These are phyloP conservation scores for Aegithalos caudatus DNA, from an alignment of 2,113 vertebrate genomes.

Conservation along the genomic window DNA sequence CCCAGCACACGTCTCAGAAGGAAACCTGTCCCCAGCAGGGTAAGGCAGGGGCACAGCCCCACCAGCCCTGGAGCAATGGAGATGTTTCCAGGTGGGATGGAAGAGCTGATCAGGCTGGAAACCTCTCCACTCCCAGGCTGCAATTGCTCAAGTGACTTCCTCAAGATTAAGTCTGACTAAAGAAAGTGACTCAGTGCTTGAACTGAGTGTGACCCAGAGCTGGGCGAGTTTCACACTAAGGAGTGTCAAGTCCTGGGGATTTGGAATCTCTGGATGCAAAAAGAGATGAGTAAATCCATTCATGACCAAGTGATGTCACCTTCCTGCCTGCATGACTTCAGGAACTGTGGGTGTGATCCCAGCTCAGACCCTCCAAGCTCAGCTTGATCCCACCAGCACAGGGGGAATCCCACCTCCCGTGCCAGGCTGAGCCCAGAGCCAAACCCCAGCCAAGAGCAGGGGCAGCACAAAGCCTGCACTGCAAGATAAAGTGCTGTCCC, in stretches of 20 bases:
- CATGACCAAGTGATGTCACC: neutral
- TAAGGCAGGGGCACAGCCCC: neutral
- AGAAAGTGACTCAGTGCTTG: neutral
- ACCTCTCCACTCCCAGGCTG: neutral
- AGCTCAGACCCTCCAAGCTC: neutral
- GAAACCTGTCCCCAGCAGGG: neutral
- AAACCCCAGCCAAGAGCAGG: neutral
- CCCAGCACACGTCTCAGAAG: neutral
- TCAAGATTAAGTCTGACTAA: neutral
- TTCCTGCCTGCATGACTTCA: neutral
- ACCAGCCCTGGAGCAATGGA: neutral
- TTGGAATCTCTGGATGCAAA: neutral
- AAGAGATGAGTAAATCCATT: neutral
- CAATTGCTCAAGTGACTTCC: neutral
- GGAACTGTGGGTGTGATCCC: neutral
- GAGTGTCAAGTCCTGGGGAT: neutral
- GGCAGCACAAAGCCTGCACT: accelerated
- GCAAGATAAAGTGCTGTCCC: neutral
- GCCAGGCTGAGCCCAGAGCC: neutral
- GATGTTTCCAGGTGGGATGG: neutral
- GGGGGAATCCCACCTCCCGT: too few species aligned
- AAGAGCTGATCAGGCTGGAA: neutral
- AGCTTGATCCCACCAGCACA: neutral
- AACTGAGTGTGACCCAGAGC: neutral
- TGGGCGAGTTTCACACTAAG: neutral